phyloP scores from a whole-genome alignment of 2,113 vertebrate genomes.

The Mormyrus lacerda region DNA sequence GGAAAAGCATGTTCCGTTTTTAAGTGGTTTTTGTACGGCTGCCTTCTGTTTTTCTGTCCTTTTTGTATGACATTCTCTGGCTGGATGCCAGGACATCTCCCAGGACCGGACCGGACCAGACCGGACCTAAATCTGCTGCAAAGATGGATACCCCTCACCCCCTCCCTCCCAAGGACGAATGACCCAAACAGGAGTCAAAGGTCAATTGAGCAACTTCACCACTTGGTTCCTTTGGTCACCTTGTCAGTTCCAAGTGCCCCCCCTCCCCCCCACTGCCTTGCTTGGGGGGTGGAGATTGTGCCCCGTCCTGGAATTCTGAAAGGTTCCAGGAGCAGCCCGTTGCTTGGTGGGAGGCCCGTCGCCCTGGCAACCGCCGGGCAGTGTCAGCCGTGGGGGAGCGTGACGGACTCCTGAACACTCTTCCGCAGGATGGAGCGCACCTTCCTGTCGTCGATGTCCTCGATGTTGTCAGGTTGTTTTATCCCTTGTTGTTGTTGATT shows the following conservation, averaged over 20 bases:
- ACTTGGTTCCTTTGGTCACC: neutral
- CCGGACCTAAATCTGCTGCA: neutral
- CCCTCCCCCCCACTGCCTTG: neutral
- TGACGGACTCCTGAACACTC: slow-evolving; percentile 40
- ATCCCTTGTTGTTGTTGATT: slow-evolving; percentile 44
- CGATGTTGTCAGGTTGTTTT: slow-evolving; percentile 4
- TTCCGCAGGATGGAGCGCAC: slow-evolving; percentile 52
- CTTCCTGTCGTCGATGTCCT: slow-evolving; percentile 35
- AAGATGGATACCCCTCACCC: neutral
- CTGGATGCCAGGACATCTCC: neutral
- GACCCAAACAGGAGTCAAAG: neutral
- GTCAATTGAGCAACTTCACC: neutral
- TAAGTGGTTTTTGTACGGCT: slow-evolving; percentile 10
- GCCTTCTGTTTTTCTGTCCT: slow-evolving; percentile 13
- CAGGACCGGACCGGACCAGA: neutral
- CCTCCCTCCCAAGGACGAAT: neutral
- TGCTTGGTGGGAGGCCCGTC: neutral
- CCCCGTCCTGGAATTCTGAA: neutral
- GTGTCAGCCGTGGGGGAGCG: neutral
- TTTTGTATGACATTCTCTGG: neutral
- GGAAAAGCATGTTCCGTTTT: slow-evolving; percentile 22
- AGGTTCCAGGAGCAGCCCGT: neutral
- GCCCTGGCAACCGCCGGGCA: neutral
- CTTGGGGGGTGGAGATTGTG: neutral
- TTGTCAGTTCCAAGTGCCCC: neutral